Evolutionary conservation across 2,888 invertebrate genomes (phyloP).

Genomic region (Drosophila testacea): DNA sequence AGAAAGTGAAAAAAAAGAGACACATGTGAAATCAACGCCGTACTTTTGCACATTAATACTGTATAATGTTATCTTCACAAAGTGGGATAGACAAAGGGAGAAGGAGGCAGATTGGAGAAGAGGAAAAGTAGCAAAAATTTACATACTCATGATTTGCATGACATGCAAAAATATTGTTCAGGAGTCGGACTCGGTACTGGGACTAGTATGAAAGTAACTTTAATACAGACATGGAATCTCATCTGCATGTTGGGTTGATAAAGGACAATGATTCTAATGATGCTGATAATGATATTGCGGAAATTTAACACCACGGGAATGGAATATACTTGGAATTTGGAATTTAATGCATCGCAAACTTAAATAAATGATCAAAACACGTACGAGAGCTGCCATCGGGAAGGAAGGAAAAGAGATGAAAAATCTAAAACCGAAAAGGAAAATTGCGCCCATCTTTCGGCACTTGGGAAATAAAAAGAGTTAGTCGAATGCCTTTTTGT

Average conservation of each 20-base stretch:
- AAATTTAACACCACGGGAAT: conserved; percentile 29
- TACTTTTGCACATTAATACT: conserved; percentile 72
- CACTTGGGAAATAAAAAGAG: conserved; percentile 74
- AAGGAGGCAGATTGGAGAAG: not conserved
- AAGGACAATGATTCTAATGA: conserved; percentile 45
- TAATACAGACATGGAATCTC: conserved; percentile 20
- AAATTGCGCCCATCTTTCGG: conserved; percentile 61
- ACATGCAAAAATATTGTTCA: conserved; percentile 62
- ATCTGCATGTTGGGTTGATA: conserved; percentile 19
- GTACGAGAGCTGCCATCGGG: conserved; percentile 35
- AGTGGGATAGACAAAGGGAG: not conserved
- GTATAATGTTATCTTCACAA: conserved; percentile 54
- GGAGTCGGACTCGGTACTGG: not conserved
- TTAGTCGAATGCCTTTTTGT: conserved; percentile 47
- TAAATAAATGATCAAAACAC: conserved; percentile 60
- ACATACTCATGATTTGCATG: conserved; percentile 78
- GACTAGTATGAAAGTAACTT: conserved; percentile 16
- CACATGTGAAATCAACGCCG: conserved; percentile 73
- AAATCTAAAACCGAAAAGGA: conserved; percentile 36
- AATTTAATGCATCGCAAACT: conserved; percentile 34
- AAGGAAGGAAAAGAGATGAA: not conserved
- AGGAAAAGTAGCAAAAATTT: conserved; percentile 54
- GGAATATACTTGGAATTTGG: not conserved
- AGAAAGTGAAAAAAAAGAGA: conserved; percentile 8
- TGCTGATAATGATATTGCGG: conserved; percentile 58